phyloP scores from a whole-genome alignment of 2,888 invertebrate genomes.

The Myathropa florea region DNA sequence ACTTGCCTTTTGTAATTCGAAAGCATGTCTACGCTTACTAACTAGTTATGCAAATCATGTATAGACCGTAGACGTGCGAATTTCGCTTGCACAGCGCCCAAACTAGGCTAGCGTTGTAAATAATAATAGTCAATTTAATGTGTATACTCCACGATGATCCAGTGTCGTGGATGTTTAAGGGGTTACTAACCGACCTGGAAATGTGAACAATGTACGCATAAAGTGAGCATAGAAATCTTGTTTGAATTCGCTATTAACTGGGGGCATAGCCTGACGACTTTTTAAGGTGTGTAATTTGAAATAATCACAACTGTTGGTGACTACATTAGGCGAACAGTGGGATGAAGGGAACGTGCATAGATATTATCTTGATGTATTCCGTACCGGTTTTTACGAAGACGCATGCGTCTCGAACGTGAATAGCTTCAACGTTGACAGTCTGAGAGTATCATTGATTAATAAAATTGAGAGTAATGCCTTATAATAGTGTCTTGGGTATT shows the following conservation, averaged over 20 bases:
- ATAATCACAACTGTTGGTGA: not conserved
- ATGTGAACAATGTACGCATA: not conserved
- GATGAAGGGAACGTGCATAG: not conserved
- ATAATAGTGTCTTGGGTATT: not conserved
- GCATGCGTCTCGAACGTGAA: not conserved
- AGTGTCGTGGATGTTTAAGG: not conserved
- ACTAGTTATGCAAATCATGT: conserved; percentile 38
- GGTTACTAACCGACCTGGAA: conserved; percentile 30
- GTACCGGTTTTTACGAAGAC: not conserved
- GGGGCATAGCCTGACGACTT: not conserved
- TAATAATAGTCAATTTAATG: not conserved
- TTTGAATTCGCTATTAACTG: not conserved
- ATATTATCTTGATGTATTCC: not conserved
- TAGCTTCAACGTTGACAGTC: not conserved
- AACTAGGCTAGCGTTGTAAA: conserved; percentile 31
- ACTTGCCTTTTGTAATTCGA: conserved; percentile 8
- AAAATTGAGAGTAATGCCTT: not conserved
- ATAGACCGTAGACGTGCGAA: conserved; percentile 19
- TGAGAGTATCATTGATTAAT: not conserved
- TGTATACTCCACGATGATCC: not conserved
- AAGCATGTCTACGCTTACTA: conserved; percentile 20
- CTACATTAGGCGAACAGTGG: not conserved
- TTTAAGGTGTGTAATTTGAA: conserved; percentile 2
- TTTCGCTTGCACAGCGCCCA: conserved; percentile 6
- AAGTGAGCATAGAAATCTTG: not conserved